Conservation (phyloP, 2,797 vertebrate genomes). For the Danio albolineatus region DNA sequence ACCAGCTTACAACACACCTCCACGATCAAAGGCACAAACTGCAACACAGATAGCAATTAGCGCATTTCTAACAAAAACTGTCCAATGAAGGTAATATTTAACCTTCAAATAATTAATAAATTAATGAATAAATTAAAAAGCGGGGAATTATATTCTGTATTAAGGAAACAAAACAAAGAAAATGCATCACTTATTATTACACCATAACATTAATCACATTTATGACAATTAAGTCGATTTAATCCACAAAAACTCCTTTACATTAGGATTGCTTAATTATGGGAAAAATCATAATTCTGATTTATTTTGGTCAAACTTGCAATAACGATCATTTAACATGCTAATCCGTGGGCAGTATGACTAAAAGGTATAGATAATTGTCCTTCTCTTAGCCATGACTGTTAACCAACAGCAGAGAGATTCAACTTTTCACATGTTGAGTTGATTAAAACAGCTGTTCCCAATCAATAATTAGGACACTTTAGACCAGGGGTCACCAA, state of each 20-base stretch:
- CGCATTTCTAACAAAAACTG: constrained; percentile 1
- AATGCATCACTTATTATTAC: not conserved
- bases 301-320: too few species aligned
- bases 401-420: too few species aligned
- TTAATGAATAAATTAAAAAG: not conserved
- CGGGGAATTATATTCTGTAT: not conserved
- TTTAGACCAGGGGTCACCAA: too few species aligned
- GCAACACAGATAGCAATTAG: constrained; percentile 57
- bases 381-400: too few species aligned
- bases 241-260: not conserved
- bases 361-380: too few species aligned
- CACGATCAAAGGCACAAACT: constrained; percentile 98
- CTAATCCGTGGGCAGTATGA: too few species aligned
- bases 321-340: too few species aligned
- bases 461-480: too few species aligned
- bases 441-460: too few species aligned
- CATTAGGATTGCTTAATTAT: too few species aligned
- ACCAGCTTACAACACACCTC: constrained; percentile 98
- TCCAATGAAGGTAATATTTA: not conserved
- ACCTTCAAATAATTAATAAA: not conserved
- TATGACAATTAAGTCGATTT: not conserved
- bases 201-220: not conserved
- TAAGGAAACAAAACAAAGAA: not conserved
- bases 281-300: too few species aligned
- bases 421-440: too few species aligned